phyloP scores from a whole-genome alignment of 92 coral and sea anemone species.

The Paragorgia papillata region DNA sequence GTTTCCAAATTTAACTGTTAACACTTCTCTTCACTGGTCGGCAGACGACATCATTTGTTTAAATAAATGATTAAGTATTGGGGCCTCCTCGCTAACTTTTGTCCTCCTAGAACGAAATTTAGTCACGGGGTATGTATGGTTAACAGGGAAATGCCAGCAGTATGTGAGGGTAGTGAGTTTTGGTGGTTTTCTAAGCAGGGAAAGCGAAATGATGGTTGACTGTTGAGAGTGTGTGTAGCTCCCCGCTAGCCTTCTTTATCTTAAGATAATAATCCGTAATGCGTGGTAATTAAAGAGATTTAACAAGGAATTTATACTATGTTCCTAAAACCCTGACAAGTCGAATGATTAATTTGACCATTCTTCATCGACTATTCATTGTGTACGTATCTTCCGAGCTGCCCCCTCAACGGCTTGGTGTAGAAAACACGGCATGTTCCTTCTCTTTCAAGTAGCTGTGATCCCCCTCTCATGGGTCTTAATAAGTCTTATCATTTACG shows the following conservation, averaged over 20 bases:
- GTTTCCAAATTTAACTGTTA: not conserved
- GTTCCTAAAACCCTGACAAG: constrained; percentile 10
- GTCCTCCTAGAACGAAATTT: not conserved
- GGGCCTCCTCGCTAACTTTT: not conserved
- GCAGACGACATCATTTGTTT: constrained; percentile 32
- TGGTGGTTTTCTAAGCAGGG: not conserved
- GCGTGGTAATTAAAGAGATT: constrained; percentile 42
- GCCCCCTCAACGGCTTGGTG: not conserved
- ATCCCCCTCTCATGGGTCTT: too few relatives aligned
- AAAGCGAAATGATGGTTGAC: not conserved
- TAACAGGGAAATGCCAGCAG: too few relatives aligned
- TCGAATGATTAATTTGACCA: constrained; percentile 7
- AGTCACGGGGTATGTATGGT: too few relatives aligned
- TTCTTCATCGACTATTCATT: not conserved
- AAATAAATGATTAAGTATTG: constrained; percentile 32
- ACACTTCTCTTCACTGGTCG: constrained; percentile 9
- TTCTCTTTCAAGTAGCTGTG: not conserved
- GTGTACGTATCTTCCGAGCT: not conserved
- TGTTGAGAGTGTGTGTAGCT: constrained; percentile 23
- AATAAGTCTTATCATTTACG: not conserved
- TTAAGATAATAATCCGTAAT: constrained; percentile 45
- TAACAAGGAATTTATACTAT: constrained; percentile 39
- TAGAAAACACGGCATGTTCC: not conserved
- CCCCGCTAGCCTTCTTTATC: constrained; percentile 36
- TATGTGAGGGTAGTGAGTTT: not conserved